A percentile compares a stretch with the other conserved stretches of the same genome.
Evolutionary conservation across 2,888 invertebrate genomes (phyloP).

Genomic region (Phasia obesa): DNA sequence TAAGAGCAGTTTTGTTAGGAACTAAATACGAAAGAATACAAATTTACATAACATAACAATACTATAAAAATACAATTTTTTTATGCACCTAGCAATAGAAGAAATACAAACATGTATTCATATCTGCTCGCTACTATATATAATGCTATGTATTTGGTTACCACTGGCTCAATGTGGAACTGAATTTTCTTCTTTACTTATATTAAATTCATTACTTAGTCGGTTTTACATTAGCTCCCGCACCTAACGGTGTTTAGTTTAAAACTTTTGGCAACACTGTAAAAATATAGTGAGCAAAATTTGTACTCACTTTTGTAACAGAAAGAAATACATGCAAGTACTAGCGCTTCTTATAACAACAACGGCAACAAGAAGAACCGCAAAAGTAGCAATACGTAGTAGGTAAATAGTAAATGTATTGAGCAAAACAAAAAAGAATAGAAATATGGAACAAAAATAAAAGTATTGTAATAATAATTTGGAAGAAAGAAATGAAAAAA

Average conservation of each 20-base stretch:
- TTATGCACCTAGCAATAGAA: too few relatives aligned
- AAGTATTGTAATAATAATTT: slow-evolving; percentile 8
- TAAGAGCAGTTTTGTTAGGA: too few relatives aligned
- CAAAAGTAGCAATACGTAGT: neutral
- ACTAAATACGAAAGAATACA: too few relatives aligned
- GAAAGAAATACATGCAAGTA: slow-evolving; percentile 11
- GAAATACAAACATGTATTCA: too few relatives aligned
- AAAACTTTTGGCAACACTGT: neutral
- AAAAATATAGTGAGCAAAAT: slow-evolving; percentile 75
- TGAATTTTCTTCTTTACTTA: too few relatives aligned
- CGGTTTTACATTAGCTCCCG: too few relatives aligned
- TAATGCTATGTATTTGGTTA: too few relatives aligned
- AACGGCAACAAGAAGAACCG: slow-evolving; percentile 12
- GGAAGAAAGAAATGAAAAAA: neutral
- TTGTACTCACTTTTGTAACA: slow-evolving; percentile 55
- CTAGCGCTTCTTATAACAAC: neutral
- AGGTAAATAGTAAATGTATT: slow-evolving; percentile 44
- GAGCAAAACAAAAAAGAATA: slow-evolving; percentile 64
- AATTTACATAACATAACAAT: too few relatives aligned
- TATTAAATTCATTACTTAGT: too few relatives aligned
- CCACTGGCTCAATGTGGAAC: too few relatives aligned
- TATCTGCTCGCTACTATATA: too few relatives aligned
- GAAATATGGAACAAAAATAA: slow-evolving; percentile 23
- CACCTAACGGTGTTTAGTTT: neutral
- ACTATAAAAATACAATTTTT: too few relatives aligned